Base-by-base conservation (phyloP, 2,113 vertebrate species). In the Melanerpes formicivorus region DNA sequence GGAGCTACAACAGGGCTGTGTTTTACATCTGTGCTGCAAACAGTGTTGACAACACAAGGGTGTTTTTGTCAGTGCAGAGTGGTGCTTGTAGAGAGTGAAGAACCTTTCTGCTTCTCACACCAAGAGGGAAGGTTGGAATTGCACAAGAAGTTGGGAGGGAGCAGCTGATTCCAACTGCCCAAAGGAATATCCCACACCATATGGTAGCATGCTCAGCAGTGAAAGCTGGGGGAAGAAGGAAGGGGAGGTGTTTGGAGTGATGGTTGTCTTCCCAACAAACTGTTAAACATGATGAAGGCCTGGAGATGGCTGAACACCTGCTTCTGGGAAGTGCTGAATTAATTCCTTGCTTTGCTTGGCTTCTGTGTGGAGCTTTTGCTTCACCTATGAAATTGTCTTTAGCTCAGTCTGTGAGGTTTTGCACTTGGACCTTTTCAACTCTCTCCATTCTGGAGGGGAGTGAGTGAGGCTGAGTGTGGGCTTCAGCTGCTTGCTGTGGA, bases 211-310 rank as follows among this genome's bases (percentile, higher is more conserved):
- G 11, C 48, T 22, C 48, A 50, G 22, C 48, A 50, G 48, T 50
- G 22, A 50, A 22, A 50, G 48, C 21, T 50, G 48, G 21, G 48
- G 48, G 21, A 50, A 50, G 48, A 50, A 80, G 21, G 62, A 65
- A 34, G 10, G 1, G 9, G 13, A 11, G 10, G 8, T 2, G 2
- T 32, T 60, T 50, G 21, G 29, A 69, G 15, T 4, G 1, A 64
- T 25, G 22, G 18, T 2, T 87, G 37, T 40, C 44, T 77, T 73
- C 55, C 56, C 50, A 62, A 56, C 44, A 11, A 13, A 34, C 22
- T 0, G 0, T 27, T 44, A 21, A 0, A 1, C 0, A 0, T 44
- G 78, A 22, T 4, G 23, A 19, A 69, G 29, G 13, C 32, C 55
- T 30, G 48, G 48, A 23, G 48, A 50, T 50, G 40, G 40, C 40